Conservation (phyloP, 2,888 invertebrate genomes). For the Aleiodes testaceus region DNA sequence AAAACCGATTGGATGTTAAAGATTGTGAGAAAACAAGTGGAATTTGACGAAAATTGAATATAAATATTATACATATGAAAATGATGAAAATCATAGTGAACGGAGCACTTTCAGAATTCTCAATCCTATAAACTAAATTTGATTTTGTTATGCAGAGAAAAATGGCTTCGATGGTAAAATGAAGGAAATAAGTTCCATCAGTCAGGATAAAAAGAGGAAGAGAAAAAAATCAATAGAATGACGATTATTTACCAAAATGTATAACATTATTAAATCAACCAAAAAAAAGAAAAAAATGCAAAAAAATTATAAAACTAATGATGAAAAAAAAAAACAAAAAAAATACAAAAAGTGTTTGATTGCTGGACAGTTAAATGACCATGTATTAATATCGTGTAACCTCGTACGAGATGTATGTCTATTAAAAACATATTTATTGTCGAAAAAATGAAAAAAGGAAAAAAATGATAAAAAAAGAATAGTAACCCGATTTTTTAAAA, state of each 20-base stretch:
- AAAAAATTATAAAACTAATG: slow-evolving; percentile 34
- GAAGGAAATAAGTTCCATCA: slow-evolving; percentile 43
- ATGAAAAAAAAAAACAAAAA: slow-evolving; percentile 48
- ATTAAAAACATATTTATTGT: slow-evolving; percentile 73
- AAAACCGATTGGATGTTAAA: slow-evolving; percentile 21
- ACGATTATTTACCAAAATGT: slow-evolving; percentile 64
- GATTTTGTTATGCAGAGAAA: slow-evolving; percentile 50
- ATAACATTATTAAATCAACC: slow-evolving; percentile 59
- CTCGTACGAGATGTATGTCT: slow-evolving; percentile 73
- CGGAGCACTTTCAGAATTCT: slow-evolving; percentile 49
- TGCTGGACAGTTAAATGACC: slow-evolving; percentile 73
- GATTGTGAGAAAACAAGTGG: slow-evolving; percentile 5
- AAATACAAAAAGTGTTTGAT: slow-evolving; percentile 72
- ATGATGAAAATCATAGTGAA: slow-evolving; percentile 29
- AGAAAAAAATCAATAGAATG: not conserved
- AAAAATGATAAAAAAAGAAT: not conserved
- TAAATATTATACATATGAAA: not conserved
- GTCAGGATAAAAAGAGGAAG: slow-evolving; percentile 43
- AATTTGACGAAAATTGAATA: slow-evolving; percentile 20
- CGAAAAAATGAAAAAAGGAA: slow-evolving; percentile 47
- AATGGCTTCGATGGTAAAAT: slow-evolving; percentile 39
- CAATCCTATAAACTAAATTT: slow-evolving; percentile 48
- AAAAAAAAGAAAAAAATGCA: slow-evolving; percentile 25
- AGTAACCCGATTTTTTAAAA: too few relatives aligned
- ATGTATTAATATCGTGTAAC: slow-evolving; percentile 73